Percentiles rank a stretch among this genome's conserved stretches.
Evolutionary conservation across 1,140 invertebrate species (phyloP).

Genomic region (Drosophila oshimai): DNA sequence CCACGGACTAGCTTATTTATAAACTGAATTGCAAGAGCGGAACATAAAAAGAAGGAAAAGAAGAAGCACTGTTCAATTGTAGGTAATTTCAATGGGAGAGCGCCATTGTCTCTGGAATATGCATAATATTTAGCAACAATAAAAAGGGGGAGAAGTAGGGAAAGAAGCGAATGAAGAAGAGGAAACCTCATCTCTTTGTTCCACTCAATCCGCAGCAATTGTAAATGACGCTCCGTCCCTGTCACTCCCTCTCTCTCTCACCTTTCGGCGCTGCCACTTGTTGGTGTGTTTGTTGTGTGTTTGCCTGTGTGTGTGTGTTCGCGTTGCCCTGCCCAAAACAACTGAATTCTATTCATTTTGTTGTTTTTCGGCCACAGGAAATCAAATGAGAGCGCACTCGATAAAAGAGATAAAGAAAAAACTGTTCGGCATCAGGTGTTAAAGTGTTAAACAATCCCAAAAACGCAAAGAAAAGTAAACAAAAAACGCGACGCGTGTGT

Average conservation of each 20-base stretch:
- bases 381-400: slow-evolving; percentile 48
- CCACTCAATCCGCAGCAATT: slow-evolving; percentile 25
- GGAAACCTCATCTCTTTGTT: slow-evolving; percentile 37
- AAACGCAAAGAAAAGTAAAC: slow-evolving; percentile 44
- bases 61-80: slow-evolving; percentile 60
- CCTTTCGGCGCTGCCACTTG: slow-evolving; percentile 53
- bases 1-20: slow-evolving; percentile 55
- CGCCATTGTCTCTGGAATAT: slow-evolving; percentile 58
- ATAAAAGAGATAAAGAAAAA: slow-evolving; percentile 45
- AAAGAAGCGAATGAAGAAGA: neutral
- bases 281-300: slow-evolving; percentile 35
- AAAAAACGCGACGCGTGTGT: slow-evolving; percentile 44
- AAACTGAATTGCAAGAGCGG: slow-evolving; percentile 37
- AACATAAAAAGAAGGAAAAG: slow-evolving; percentile 28
- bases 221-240: slow-evolving; percentile 28
- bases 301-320: neutral
- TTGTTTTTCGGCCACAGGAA: slow-evolving; percentile 39
- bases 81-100: slow-evolving; percentile 55
- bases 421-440: slow-evolving; percentile 66
- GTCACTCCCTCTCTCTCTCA: slow-evolving; percentile 19
- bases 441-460: slow-evolving; percentile 53
- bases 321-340: slow-evolving; percentile 46
- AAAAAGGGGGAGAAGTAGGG: slow-evolving; percentile 2
- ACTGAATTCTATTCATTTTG: slow-evolving; percentile 55
- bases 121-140: slow-evolving; percentile 61